Evolutionary conservation across 1,140 invertebrate genomes (phyloP), one percentile per base, ranked within the genome.

Genomic region (Drosophila littoralis): DNA sequence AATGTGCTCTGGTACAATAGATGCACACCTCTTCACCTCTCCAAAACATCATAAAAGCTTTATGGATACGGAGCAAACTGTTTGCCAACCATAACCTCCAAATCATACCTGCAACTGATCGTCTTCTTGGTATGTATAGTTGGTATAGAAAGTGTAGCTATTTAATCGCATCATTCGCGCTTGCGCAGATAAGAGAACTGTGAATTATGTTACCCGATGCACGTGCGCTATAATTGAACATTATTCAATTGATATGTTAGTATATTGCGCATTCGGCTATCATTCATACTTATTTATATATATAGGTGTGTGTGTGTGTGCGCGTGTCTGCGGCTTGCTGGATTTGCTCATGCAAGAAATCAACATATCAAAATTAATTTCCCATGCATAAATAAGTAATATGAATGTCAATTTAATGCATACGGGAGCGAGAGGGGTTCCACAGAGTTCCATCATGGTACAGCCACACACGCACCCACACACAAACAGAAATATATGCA

Each of bases 291-390:
- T 51, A 7, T 3, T 6, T n/a, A 13, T 13, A 8, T 13, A 33
- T 7, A 3, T 36, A 10, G 45, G 38, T 15, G n/a, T 61, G 55
- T 12, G 8, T 42, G 32, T 52, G 43, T 63, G 15, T n/a, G 51
- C 54, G 59, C 9, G 12, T 45, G 67, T 33, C 48, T 52, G 63
- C 12, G 22, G 17, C 55, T 69, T 65, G 81, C 67, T 82, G 75
- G 63, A 86, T 69, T 69, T 86, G 81, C 68, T 88, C 82, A 85
- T 86, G 82, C 82, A 84, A 77, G 79, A 86, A 86, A 86, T 88
- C 82, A 86, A 86, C 83, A 86, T 88, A 88, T 79, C 79, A 88
- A 88, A 86, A 86, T 88, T 86, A 86, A 86, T 86, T 86, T 86
- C 79, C 82, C 82, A 86, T 86, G 82, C 82, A 86, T 86, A 86